Evolutionary conservation across 2,888 invertebrate genomes (phyloP).

Genomic region (Drosophila tanythrix): DNA sequence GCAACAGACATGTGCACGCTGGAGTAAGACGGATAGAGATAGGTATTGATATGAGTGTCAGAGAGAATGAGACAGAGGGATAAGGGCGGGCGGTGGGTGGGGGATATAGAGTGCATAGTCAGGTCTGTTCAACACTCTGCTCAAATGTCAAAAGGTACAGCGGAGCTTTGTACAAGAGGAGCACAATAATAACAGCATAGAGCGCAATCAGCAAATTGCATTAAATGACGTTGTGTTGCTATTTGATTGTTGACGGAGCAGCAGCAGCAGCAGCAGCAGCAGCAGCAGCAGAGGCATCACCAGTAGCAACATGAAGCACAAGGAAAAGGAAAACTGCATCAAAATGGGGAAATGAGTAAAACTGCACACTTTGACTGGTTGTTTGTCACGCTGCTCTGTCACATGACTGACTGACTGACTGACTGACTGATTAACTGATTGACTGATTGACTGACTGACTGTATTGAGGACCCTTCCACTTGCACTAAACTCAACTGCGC

Average conservation of each 20-base stretch:
- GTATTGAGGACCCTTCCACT: neutral
- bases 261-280: constrained; percentile 8
- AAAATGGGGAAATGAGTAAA: constrained; percentile 26
- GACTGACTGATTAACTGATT: neutral
- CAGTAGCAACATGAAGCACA: neutral
- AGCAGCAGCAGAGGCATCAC: neutral
- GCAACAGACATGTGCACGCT: constrained; percentile 10
- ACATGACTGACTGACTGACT: constrained; percentile 34
- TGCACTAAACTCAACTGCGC: neutral
- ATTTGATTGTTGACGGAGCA: constrained; percentile 51
- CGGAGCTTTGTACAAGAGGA: constrained; percentile 18
- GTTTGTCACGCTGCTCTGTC: constrained; percentile 49
- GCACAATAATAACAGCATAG: constrained; percentile 46
- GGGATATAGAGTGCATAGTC: constrained; percentile 46
- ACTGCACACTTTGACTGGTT: constrained; percentile 28
- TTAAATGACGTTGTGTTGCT: constrained; percentile 72
- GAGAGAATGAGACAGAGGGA: neutral
- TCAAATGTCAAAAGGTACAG: constrained; percentile 74
- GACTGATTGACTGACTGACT: neutral
- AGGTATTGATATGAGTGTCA: constrained; percentile 2
- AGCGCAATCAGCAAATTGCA: constrained; percentile 77
- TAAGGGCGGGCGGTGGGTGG: neutral
- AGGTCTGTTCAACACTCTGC: constrained; percentile 41
- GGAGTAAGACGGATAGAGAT: constrained; percentile 18
- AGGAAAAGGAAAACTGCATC: neutral